phyloP scores from a whole-genome alignment of 2,113 vertebrate species.

The Elanus axillaris region DNA sequence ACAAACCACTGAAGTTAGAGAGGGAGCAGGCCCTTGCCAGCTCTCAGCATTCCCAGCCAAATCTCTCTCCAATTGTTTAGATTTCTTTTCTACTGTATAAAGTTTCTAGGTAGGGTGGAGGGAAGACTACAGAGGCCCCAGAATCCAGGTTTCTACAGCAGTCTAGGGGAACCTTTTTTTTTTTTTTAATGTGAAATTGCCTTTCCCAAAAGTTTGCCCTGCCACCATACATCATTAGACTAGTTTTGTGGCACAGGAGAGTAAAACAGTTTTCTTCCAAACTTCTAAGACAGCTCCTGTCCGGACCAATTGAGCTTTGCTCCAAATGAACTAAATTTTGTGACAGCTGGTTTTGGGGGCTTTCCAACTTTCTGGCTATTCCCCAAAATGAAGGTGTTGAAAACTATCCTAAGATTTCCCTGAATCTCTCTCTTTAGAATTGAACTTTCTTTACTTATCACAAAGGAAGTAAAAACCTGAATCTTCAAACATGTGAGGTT shows the following conservation, averaged over 20 bases:
- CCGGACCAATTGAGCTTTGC: neutral
- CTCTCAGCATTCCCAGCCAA: neutral
- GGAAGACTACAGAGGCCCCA: neutral
- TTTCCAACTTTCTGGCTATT: neutral
- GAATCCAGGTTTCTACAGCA: neutral
- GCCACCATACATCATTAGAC: neutral
- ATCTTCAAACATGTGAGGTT: neutral
- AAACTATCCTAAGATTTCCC: neutral
- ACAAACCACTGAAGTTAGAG: neutral
- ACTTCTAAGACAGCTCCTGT: neutral
- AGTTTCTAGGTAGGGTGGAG: neutral
- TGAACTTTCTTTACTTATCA: neutral
- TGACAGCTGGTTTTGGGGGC: neutral
- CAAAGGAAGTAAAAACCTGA: neutral
- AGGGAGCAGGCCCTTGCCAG: neutral
- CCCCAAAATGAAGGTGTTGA: neutral
- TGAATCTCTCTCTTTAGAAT: neutral
- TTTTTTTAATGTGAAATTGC: neutral
- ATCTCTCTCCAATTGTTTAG: neutral
- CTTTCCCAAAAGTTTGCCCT: neutral
- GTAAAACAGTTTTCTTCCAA: neutral
- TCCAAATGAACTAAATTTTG: neutral
- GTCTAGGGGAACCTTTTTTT: accelerated
- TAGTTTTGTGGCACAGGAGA: neutral
- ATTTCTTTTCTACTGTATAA: neutral